Evolutionary conservation across 1,140 invertebrate species (phyloP), one percentile per base, ranked within the genome.

Genomic region (Melanaphis sacchari): DNA sequence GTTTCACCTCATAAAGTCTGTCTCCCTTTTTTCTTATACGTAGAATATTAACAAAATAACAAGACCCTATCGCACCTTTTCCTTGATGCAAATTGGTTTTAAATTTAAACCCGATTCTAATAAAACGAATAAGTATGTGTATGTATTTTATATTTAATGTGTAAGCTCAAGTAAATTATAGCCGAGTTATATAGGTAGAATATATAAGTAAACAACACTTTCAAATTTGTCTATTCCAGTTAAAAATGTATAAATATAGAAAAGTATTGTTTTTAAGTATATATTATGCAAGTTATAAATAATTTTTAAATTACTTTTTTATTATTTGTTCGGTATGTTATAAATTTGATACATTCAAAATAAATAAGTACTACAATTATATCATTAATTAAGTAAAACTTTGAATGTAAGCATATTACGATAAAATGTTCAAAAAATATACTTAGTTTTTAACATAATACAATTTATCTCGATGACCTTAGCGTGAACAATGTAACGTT

Each of bases 1-100:
- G 90, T 91, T 91, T 91, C 90, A 91, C 90, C 90, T 91, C 90
- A 91, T 91, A 91, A 91, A 91, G 66, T 40, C n/a, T 15, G 43
- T 36, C 7, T 66, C 90, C 66, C 26, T 49, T 76, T 91, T 76
- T 91, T 76, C 76, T 76, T 81, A 91, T 81, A 43, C 31, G 38
- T 88, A 46, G 4, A 41, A 90, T 52, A 46, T 81, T 46, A 81
- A 91, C 59, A 26, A 49, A 88, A 76, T 36, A 76, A 88, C 26
- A 43, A 46, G 24, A 91, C 40, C 59, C 59, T 15, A 36, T 21
- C n/a, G 40, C 59, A 81, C 43, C n/a, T 91, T 4, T 91, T 43
- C 41, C 54, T 43, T 15, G 38, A 91, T 81, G 90, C 66, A 91
- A 91, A 91, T 91, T 81, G 90, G 90, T 91, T 81, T 91, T 91